Evolutionary conservation across 37 sponge, comb jelly and placozoan species (phyloP).

Genomic region (Hexactinellida sp.): DNA sequence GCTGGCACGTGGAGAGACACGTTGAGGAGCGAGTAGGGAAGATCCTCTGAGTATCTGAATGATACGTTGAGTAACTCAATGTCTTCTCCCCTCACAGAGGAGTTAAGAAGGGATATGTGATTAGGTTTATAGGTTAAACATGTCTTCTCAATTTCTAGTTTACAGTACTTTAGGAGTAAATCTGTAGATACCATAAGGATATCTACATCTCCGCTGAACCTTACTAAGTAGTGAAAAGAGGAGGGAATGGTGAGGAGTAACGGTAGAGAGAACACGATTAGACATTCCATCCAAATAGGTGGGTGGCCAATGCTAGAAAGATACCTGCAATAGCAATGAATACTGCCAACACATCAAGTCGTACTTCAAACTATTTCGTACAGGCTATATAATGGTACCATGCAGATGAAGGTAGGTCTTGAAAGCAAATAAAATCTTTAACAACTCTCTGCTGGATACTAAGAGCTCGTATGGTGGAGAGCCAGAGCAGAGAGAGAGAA

Average conservation of each 20-base stretch:
- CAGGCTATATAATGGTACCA: neutral
- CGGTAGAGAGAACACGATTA: neutral
- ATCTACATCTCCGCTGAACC: constrained; percentile 34
- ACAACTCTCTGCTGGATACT: neutral
- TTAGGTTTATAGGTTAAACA: neutral
- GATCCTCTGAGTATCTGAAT: neutral
- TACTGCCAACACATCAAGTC: neutral
- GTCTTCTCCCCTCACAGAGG: neutral
- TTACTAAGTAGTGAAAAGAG: constrained; percentile 29
- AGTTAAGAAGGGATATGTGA: too few relatives aligned
- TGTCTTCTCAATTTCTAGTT: neutral
- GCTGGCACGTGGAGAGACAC: neutral
- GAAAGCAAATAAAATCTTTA: neutral
- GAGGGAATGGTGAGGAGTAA: constrained; percentile 1
- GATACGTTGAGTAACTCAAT: neutral
- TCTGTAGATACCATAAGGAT: constrained; percentile 34
- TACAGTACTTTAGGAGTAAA: constrained; percentile 22
- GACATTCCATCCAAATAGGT: neutral
- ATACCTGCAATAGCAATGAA: neutral
- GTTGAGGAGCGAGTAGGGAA: neutral
- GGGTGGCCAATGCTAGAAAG: neutral
- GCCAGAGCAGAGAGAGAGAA: constrained; percentile 23
- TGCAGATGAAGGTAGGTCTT: neutral
- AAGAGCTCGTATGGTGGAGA: constrained; percentile 37
- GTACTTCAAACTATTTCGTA: neutral